Conservation (phyloP, 2,113 vertebrate species). For the Piprites chloris region DNA sequence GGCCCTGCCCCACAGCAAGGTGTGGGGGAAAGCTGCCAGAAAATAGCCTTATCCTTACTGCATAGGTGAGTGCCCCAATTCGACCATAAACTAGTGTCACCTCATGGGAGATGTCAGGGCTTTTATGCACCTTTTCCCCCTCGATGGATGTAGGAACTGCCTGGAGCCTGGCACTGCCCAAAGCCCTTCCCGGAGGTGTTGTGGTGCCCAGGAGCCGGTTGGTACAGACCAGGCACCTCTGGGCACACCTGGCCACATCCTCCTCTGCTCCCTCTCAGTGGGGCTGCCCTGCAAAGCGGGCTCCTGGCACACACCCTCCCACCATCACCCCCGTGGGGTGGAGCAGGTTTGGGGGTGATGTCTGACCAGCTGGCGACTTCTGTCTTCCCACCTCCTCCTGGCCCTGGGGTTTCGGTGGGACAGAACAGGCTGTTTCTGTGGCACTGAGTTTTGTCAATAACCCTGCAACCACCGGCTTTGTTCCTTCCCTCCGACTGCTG, state of each 20-base stretch:
- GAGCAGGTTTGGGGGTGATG: accelerated
- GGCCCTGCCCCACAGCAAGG: not conserved
- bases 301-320: not conserved
- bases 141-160: accelerated
- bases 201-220: not conserved
- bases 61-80: accelerated
- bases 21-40: not conserved
- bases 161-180: not conserved
- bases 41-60: not conserved
- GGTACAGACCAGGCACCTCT: accelerated
- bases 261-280: not conserved
- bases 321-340: accelerated
- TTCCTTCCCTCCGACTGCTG: not conserved
- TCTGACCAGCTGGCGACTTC: accelerated
- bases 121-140: not conserved
- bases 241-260: not conserved
- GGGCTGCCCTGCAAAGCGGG: not conserved
- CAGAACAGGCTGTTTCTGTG: not conserved
- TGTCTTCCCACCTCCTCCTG: not conserved
- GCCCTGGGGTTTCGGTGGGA: not conserved
- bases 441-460: not conserved
- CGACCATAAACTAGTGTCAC: not conserved
- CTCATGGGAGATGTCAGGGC: not conserved
- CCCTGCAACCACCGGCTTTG: not conserved
- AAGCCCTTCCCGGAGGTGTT: not conserved